Percentiles rank a stretch among this genome's conserved stretches.
Evolutionary conservation across 37 sponge, comb jelly and placozoan genomes (phyloP).

Genomic region (Chondrosia reniformis): DNA sequence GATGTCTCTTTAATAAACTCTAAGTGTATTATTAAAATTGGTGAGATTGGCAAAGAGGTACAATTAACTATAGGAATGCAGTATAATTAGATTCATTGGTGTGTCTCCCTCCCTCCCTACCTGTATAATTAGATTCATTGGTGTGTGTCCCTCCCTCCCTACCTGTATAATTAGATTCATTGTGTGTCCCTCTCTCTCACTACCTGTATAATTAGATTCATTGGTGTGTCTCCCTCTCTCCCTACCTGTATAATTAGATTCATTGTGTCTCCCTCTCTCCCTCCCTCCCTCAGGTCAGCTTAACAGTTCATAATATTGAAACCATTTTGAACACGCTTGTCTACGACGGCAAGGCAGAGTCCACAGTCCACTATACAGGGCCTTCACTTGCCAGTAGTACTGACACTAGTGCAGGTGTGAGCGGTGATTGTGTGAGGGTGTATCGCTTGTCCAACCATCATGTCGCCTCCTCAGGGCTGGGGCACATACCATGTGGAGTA

Average conservation of each 20-base stretch:
- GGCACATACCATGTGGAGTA: constrained; percentile 81
- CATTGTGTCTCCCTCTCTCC: neutral
- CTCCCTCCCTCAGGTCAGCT: constrained; percentile 33
- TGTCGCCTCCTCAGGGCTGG: constrained; percentile 54
- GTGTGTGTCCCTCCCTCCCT: neutral
- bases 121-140: neutral
- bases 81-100: neutral
- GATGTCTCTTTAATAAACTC: too few species aligned
- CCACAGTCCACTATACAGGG: neutral
- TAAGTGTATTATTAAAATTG: too few species aligned
- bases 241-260: too few species aligned
- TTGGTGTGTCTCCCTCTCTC: neutral
- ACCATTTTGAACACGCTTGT: constrained; percentile 76
- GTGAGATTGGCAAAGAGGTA: too few species aligned
- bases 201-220: neutral
- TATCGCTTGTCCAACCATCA: constrained; percentile 45
- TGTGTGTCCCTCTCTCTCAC: constrained; percentile 9
- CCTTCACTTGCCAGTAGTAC: neutral
- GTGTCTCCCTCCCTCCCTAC: neutral
- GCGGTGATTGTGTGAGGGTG: constrained; percentile 15
- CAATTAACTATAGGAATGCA: too few species aligned
- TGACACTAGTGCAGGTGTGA: neutral
- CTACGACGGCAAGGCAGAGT: constrained; percentile 81
- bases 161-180: neutral
- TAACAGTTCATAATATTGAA: constrained; percentile 60